Base-by-base conservation (phyloP, 1,140 invertebrate genomes). In the Aphidius gifuensis region DNA sequence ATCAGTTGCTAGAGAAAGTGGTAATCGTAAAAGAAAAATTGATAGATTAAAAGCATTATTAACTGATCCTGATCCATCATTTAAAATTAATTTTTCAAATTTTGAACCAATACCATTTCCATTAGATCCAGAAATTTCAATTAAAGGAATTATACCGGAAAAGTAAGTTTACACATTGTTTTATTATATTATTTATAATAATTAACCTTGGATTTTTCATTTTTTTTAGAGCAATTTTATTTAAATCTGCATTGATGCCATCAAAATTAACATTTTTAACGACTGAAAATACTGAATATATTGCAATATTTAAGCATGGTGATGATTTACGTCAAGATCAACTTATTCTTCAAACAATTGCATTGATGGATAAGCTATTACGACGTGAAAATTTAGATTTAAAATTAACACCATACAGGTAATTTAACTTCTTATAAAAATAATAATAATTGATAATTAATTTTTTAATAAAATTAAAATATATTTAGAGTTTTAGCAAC, bases 261-360 rank as follows among this genome's bases (percentile, higher is more conserved):
- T 94, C 93, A 45, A 91, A 92, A 75, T 83, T 99, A 23, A 93
- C 94, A 4, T 99, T 99, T 77, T 82, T 90, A 16, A 96, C 93
- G 0, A 86, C 84, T 0, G 85, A 89, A 55, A 88, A 90, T 43
- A 82, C 80, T n/a, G 92, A 97, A 75, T 99, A 98, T 81, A 90
- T 94, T 11, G 92, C 95, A 0, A 99, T 99, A 66, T 99, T 99
- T 79, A 99, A 99, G 83, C 88, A 97, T 73, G 98, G 98, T 1
- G 98, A 99, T 81, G 97, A 99, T 82, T 79, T 99, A n/a, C 80
- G 97, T 38, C 98, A 99, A 80, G 98, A 99, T 83, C 97, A 99
- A 79, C 84, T 99, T 0, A 95, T 99, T 65, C 79, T 99, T 57
- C 92, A 95, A 80, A 99, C 99, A 81, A 98, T 99, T 62, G 95